Evolutionary conservation across 2,888 invertebrate species (phyloP).

Genomic region (Ormia ochracea): DNA sequence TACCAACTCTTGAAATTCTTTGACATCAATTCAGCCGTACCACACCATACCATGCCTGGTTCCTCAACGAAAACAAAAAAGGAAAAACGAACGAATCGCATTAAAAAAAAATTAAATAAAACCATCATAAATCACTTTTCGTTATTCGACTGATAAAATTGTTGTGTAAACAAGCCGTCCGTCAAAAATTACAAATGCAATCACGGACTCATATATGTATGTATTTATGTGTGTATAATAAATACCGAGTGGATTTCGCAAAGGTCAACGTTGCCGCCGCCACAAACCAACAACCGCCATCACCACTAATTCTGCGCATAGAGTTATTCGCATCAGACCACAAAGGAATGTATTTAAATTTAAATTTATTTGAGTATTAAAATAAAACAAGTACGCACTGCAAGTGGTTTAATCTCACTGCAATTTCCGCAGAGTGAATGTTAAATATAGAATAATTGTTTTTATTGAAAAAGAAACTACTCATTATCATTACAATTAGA

Average conservation of each 20-base stretch:
- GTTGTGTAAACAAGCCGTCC: slow-evolving; percentile 54
- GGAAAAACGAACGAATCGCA: background rate
- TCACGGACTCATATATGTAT: slow-evolving; percentile 1
- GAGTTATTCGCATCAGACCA: background rate
- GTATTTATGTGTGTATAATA: too few relatives aligned
- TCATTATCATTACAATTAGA: background rate
- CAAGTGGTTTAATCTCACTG: slow-evolving; percentile 53
- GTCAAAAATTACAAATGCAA: slow-evolving; percentile 22
- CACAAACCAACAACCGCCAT: background rate
- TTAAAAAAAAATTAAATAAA: background rate
- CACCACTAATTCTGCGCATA: background rate
- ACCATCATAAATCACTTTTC: slow-evolving; percentile 49
- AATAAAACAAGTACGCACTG: slow-evolving; percentile 40
- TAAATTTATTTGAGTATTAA: slow-evolving; percentile 12
- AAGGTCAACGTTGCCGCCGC: slow-evolving; percentile 40
- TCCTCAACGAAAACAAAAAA: slow-evolving; percentile 3
- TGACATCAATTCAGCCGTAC: slow-evolving; percentile 36
- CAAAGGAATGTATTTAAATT: slow-evolving; percentile 12
- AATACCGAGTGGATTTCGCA: slow-evolving; percentile 43
- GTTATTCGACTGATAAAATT: slow-evolving; percentile 54
- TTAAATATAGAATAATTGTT: slow-evolving; percentile 41
- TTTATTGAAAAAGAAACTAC: background rate
- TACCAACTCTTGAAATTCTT: slow-evolving; percentile 39
- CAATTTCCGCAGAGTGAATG: slow-evolving; percentile 54
- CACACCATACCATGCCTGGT: slow-evolving; percentile 13